Percentiles rank a stretch among this genome's conserved stretches.
phyloP scores from a whole-genome alignment of 2,113 vertebrate species.

The Siphamia tubifer region DNA sequence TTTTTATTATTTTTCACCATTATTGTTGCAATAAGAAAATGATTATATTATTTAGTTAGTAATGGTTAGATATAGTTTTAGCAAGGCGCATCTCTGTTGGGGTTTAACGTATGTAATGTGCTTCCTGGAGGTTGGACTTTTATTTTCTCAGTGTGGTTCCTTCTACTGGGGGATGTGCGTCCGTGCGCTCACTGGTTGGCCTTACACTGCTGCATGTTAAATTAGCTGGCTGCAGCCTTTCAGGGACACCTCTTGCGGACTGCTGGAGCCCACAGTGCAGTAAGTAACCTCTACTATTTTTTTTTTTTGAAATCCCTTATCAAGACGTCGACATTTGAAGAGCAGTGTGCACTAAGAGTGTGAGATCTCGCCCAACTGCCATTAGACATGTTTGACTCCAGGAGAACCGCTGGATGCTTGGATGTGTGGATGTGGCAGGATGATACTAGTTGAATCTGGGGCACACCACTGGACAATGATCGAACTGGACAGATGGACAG shows the following conservation, averaged over 20 bases:
- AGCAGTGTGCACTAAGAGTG: not conserved
- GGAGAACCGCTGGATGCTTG: not conserved
- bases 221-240: slow-evolving; percentile 67
- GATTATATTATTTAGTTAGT: too few relatives aligned
- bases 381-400: not conserved
- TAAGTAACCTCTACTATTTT: slow-evolving; percentile 53
- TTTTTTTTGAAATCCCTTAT: not conserved
- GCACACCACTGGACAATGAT: slow-evolving; percentile 64
- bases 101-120: not conserved
- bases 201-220: slow-evolving; percentile 58
- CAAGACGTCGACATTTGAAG: not conserved
- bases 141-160: slow-evolving; percentile 35
- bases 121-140: slow-evolving; percentile 6
- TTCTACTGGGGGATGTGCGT: not conserved
- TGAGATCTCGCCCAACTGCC: not conserved
- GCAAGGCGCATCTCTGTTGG: too few relatives aligned
- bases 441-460: slow-evolving; percentile 71
- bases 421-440: slow-evolving; percentile 72
- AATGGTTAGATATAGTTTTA: too few relatives aligned
- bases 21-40: not conserved
- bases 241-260: slow-evolving; percentile 59
- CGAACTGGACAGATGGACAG: slow-evolving; percentile 26
- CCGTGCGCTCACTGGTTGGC: not conserved
- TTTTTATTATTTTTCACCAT: not conserved
- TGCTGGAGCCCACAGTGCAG: slow-evolving; percentile 70